Percentiles rank a stretch among this genome's conserved stretches.
These are phyloP conservation scores for Phyllotis vaccarum DNA, from an alignment of 2,797 vertebrate genomes.

Conservation along the genomic window DNA sequence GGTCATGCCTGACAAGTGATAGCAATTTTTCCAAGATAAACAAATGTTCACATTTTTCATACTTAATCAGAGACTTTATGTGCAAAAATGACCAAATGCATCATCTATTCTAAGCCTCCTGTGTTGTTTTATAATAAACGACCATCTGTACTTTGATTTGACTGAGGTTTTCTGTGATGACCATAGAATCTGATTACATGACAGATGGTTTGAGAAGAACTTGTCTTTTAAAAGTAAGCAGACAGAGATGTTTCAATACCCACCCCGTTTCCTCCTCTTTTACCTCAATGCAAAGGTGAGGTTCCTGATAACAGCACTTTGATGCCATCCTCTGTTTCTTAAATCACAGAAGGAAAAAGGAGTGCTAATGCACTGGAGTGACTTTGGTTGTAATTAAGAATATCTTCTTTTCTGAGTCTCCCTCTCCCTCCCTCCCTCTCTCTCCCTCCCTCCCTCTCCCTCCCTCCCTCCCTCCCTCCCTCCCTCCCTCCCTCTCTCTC, in stretches of 20 bases:
- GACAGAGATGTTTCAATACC: slow-evolving; percentile 66
- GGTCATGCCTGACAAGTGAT: slow-evolving; percentile 91
- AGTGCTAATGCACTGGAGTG: neutral
- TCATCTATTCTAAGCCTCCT: slow-evolving; percentile 88
- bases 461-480: too few species aligned
- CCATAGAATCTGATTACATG: slow-evolving; percentile 85
- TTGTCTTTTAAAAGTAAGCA: slow-evolving; percentile 71
- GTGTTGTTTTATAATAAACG: slow-evolving; percentile 88
- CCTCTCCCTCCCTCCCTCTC: neutral
- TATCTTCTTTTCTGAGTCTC: neutral
- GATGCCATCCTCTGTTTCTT: neutral
- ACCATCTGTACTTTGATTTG: slow-evolving; percentile 90
- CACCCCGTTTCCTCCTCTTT: neutral
- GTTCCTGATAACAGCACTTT: neutral
- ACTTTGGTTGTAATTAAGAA: neutral
- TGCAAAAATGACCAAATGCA: slow-evolving; percentile 89
- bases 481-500: too few species aligned
- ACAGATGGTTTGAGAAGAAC: slow-evolving; percentile 85
- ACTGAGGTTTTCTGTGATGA: slow-evolving; percentile 85
- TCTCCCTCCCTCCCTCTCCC: too few species aligned
- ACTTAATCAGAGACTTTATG: slow-evolving; percentile 90
- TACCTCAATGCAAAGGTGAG: neutral
- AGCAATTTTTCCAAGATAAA: slow-evolving; percentile 90
- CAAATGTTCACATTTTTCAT: slow-evolving; percentile 91
- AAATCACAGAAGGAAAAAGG: neutral